Evolutionary conservation across 2,888 invertebrate genomes (phyloP).

Genomic region (Panopea generosa): DNA sequence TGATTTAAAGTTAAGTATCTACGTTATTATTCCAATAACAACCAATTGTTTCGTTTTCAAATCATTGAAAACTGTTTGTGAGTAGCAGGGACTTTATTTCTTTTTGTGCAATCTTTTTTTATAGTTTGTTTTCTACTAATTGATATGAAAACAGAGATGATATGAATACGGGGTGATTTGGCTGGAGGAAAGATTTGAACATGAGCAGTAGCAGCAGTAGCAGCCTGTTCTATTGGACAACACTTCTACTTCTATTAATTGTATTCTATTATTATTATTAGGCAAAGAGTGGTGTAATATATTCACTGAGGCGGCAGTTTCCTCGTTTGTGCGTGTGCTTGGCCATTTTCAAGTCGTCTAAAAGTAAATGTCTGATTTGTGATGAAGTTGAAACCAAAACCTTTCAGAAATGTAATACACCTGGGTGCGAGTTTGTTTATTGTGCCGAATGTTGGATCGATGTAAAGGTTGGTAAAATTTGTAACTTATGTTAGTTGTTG

Average conservation of each 20-base stretch:
- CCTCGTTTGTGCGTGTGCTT: constrained; percentile 71
- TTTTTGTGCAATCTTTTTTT: too few species aligned
- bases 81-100: too few species aligned
- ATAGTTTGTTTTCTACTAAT: too few species aligned
- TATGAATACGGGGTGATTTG: background rate
- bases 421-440: constrained; percentile 73
- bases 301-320: constrained; percentile 59
- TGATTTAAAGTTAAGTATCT: too few species aligned
- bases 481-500: too few species aligned
- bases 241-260: background rate
- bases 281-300: constrained; percentile 59
- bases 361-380: constrained; percentile 74
- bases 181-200: too few species aligned
- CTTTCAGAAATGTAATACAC: constrained; percentile 67
- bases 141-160: background rate
- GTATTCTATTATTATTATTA: constrained; percentile 25
- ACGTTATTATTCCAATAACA: too few species aligned
- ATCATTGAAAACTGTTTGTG: too few species aligned
- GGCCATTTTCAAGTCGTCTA: constrained; percentile 36
- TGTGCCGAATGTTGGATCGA: constrained; percentile 79
- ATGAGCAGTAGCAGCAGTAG: too few species aligned
- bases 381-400: constrained; percentile 66
- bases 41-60: too few species aligned
- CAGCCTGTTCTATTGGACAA: too few species aligned
- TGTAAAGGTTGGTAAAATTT: constrained; percentile 61